Percentiles rank a stretch among this genome's conserved stretches.
These are phyloP conservation scores for Parapristionchus giblindavisi DNA, from an alignment of 2,888 invertebrate genomes.

Conservation along the genomic window DNA sequence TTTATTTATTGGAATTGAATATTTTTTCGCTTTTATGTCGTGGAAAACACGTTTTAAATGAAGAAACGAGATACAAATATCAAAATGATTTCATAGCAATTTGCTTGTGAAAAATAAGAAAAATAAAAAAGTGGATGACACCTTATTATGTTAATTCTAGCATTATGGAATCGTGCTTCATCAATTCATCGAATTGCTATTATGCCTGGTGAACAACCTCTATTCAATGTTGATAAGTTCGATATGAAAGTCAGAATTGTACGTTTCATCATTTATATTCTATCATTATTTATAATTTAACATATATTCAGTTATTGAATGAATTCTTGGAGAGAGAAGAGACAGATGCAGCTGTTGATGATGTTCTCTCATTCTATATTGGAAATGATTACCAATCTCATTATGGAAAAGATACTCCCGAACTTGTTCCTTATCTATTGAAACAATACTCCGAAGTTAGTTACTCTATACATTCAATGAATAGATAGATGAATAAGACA, in stretches of 20 bases:
- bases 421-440: neutral
- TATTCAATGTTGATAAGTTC: slow-evolving; percentile 18
- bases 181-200: slow-evolving; percentile 6
- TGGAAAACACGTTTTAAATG: no score
- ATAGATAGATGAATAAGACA: neutral
- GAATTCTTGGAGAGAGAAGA: slow-evolving; percentile 19
- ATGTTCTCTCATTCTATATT: slow-evolving; percentile 13
- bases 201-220: neutral
- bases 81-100: neutral
- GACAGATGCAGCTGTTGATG: neutral
- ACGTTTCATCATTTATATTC: neutral
- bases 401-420: neutral
- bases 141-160: no score
- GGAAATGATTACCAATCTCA: neutral
- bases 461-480: neutral
- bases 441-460: neutral
- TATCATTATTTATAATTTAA: neutral
- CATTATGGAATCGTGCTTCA: neutral
- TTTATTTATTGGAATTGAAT: no score
- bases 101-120: neutral
- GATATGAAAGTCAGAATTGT: slow-evolving; percentile 31
- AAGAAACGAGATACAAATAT: neutral
- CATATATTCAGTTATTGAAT: neutral
- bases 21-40: no score
- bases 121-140: no score